phyloP scores from a whole-genome alignment of 2,888 invertebrate species.

The Eumerus sabulonum region DNA sequence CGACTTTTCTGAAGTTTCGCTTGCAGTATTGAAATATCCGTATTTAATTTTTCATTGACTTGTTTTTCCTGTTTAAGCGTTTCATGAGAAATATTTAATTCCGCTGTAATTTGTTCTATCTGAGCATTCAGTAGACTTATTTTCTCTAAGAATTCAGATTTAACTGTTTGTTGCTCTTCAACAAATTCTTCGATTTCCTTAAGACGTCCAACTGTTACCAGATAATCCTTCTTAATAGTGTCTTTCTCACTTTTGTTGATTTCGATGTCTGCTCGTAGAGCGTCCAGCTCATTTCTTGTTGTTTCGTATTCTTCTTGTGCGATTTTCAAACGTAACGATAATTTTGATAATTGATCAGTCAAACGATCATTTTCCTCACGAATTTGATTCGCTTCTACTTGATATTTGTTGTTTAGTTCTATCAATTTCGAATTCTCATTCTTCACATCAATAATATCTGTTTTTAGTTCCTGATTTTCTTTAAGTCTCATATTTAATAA shows the following conservation, averaged over 20 bases:
- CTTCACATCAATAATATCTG: constrained; percentile 61
- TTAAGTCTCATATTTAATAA: constrained; percentile 50
- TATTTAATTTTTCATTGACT: constrained; percentile 69
- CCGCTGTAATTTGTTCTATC: constrained; percentile 47
- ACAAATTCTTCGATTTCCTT: constrained; percentile 65
- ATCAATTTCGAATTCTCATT: constrained; percentile 22
- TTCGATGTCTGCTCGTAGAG: constrained; percentile 65
- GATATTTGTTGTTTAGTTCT: constrained; percentile 66
- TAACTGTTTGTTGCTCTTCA: constrained; percentile 55
- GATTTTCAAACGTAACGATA: constrained; percentile 63
- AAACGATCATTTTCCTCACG: constrained; percentile 68
- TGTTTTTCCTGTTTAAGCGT: constrained; percentile 66
- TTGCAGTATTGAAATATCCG: constrained; percentile 75
- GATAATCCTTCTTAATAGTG: constrained; percentile 68
- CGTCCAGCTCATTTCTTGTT: constrained; percentile 68
- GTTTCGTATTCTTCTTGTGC: constrained; percentile 64
- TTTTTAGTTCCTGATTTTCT: constrained; percentile 52
- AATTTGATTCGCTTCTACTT: constrained; percentile 45
- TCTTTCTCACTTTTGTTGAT: constrained; percentile 63
- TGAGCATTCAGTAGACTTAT: constrained; percentile 64
- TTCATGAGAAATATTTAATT: constrained; percentile 59
- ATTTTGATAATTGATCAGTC: constrained; percentile 70
- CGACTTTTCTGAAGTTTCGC: constrained; percentile 75
- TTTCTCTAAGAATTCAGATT: constrained; percentile 62
- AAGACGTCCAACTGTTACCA: constrained; percentile 62